Evolutionary conservation across 2,113 vertebrate species (phyloP).

Genomic region (Calidris pygmaea): DNA sequence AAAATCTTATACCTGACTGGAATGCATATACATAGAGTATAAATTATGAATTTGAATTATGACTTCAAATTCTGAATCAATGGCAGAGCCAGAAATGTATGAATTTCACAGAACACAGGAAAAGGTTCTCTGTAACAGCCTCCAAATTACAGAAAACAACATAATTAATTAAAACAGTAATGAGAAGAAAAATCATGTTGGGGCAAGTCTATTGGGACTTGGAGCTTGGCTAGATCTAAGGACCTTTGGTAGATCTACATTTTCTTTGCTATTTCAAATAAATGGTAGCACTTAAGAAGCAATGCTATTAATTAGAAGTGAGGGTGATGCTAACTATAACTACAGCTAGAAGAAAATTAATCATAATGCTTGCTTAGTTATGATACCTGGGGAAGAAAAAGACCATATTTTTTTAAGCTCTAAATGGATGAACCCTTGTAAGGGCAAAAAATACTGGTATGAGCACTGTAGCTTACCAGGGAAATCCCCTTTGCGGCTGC

Average conservation of each 20-base stretch:
- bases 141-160: background rate
- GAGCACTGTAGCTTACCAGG: slow-evolving; percentile 78
- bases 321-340: background rate
- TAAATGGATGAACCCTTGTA: background rate
- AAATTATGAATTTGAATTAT: background rate
- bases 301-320: background rate
- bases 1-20: background rate
- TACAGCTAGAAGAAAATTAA: background rate
- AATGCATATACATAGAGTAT: background rate
- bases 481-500: slow-evolving; percentile 91
- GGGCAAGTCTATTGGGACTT: fast-evolving
- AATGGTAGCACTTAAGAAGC: background rate
- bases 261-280: background rate
- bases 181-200: background rate
- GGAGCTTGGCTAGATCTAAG: background rate
- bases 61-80: background rate
- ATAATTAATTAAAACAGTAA: background rate
- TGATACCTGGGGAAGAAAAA: background rate
- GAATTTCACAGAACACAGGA: background rate
- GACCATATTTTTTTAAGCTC: background rate
- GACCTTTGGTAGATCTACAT: background rate
- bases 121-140: background rate
- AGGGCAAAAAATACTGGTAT: background rate
- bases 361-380: background rate
- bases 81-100: background rate